Evolutionary conservation across 92 coral and sea anemone species (phyloP), one percentile per base, ranked within the genome.

Genomic region (Paragorgia papillata): DNA sequence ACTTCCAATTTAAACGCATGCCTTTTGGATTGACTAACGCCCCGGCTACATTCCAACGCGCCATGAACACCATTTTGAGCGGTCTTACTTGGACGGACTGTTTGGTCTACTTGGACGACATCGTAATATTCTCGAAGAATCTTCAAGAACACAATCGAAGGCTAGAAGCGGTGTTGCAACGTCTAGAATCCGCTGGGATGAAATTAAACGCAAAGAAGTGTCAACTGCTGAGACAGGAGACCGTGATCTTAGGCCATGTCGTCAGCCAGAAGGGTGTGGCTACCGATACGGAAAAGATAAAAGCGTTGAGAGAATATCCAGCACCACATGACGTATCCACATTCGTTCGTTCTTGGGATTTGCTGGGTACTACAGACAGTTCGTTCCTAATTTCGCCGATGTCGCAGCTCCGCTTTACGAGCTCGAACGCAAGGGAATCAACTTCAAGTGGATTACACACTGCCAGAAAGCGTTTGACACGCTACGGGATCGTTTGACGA

Each of bases 141-240:
- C 34, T 76, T 40, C 49, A 71, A 30, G 60, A 83, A 63, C 87
- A 76, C 39, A 57, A 61, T 40, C 44, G 35, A 30, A 25, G 71
- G 22, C 21, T 83, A 48, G 80, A 83, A 30, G 73, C 65, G 25
- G 66, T 22, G 6, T 74, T 84, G 54, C 8, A 59, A 15, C 51
- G 60, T 1, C 60, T 83, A n/a, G 84, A 77, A 57, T 62, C 66
- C 44, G 84, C 80, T 19, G 83, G 88, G 48, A 34, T 84, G 48
- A 84, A 84, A 60, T 51, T 78, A 19, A 78, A 69, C 31, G 79
- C 80, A 20, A 56, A 71, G 41, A 84, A 78, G 40, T 84, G 83
- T 43, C 22, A 66, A 25, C 18, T 66, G 2, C 74, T 83, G n/a
- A n/a, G n/a, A n/a, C n/a, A n/a, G n/a, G n/a, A n/a, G n/a, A n/a